phyloP scores from a whole-genome alignment of 2,113 vertebrate genomes.

The Cercocebus atys region DNA sequence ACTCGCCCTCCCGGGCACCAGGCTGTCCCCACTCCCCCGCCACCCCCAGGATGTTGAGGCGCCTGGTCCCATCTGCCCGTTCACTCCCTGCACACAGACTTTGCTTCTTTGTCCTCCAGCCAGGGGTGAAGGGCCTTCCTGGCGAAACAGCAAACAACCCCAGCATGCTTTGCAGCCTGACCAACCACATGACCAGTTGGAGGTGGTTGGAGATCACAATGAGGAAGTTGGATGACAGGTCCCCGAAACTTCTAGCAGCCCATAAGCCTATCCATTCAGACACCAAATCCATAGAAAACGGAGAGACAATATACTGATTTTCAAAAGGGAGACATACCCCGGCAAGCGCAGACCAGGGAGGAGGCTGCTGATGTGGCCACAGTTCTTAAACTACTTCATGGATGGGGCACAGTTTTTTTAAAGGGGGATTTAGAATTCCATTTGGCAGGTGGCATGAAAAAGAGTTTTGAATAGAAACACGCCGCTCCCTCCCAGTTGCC shows the following conservation, averaged over 20 bases:
- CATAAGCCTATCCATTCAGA: neutral
- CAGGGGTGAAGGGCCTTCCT: neutral
- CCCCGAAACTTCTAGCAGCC: neutral
- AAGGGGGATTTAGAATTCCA: neutral
- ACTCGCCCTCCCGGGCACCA: too few relatives aligned
- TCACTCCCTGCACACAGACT: neutral
- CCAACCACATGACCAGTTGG: too few relatives aligned
- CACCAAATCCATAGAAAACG: too few relatives aligned
- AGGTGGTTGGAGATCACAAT: neutral
- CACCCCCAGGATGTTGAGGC: neutral
- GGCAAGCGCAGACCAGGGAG: neutral
- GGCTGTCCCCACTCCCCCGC: neutral
- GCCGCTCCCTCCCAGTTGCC: too few relatives aligned
- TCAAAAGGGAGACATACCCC: neutral
- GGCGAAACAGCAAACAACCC: neutral
- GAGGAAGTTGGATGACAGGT: neutral
- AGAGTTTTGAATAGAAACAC: neutral
- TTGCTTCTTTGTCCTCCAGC: neutral
- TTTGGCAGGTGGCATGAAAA: too few relatives aligned
- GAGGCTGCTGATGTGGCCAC: rapidly evolving
- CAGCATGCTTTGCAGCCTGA: neutral
- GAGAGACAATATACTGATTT: neutral
- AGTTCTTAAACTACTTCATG: rapidly evolving
- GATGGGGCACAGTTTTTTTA: neutral
- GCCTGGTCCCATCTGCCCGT: neutral